phyloP scores from a whole-genome alignment of 30 jellyfish, hydroid and myxozoan genomes.

The Hydra vulgaris region DNA sequence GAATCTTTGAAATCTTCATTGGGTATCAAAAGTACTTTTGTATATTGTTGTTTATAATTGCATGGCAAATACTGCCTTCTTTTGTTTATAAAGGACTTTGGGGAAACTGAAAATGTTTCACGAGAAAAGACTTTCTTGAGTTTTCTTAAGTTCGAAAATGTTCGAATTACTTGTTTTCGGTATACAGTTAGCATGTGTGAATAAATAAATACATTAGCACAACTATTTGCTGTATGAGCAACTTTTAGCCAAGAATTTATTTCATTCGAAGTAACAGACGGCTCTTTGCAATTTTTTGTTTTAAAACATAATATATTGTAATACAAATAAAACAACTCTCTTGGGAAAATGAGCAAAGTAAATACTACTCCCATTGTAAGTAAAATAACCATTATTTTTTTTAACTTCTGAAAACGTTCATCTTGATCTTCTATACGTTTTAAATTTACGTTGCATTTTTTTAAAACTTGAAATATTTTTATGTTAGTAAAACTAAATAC shows the following conservation, averaged over 20 bases:
- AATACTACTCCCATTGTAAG: constrained; percentile 49
- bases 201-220: constrained; percentile 84
- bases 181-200: constrained; percentile 57
- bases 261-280: not conserved
- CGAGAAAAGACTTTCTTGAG: too few species aligned
- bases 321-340: constrained; percentile 44
- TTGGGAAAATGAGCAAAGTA: constrained; percentile 57
- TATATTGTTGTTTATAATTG: not conserved
- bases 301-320: constrained; percentile 43
- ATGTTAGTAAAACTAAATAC: constrained; percentile 11
- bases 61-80: not conserved
- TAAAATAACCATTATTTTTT: constrained; percentile 35
- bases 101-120: not conserved
- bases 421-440: not conserved
- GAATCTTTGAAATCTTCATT: not conserved
- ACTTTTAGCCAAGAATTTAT: constrained; percentile 70
- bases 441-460: not conserved
- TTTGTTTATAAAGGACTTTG: not conserved
- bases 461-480: constrained; percentile 6
- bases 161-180: constrained; percentile 4
- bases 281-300: constrained; percentile 33
- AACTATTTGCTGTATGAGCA: constrained; percentile 71
- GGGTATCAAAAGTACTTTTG: not conserved
- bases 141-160: not conserved
- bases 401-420: constrained; percentile 23